These are phyloP conservation scores for Ibidorhyncha struthersii DNA, from an alignment of 2,113 vertebrate genomes.

Conservation along the genomic window DNA sequence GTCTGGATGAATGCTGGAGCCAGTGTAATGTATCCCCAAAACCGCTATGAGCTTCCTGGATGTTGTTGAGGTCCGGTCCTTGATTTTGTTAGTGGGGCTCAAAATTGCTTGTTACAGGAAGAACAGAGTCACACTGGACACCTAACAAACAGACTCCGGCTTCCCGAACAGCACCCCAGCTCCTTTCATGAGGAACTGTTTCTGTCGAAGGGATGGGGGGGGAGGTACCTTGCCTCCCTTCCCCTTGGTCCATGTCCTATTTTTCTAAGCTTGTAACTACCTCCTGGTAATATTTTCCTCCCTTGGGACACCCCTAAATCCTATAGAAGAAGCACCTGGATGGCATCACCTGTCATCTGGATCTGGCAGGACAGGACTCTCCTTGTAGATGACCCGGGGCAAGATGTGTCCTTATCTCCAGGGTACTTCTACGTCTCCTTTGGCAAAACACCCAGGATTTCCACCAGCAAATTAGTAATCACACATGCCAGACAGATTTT, in stretches of 20 bases:
- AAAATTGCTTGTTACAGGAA: not conserved
- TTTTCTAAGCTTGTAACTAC: not conserved
- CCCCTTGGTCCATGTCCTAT: not conserved
- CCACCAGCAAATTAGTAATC: not conserved
- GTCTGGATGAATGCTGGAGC: accelerated
- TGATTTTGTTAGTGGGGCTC: not conserved
- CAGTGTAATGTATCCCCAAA: not conserved
- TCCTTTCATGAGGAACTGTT: not conserved
- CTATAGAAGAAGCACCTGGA: not conserved
- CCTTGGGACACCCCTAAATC: not conserved
- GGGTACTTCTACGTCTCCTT: not conserved
- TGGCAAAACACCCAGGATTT: not conserved
- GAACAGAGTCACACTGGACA: not conserved
- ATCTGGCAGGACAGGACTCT: not conserved
- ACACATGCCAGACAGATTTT: not conserved
- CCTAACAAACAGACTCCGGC: not conserved
- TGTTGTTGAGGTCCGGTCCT: not conserved
- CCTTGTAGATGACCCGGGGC: not conserved
- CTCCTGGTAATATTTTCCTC: not conserved
- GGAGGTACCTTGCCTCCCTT: not conserved
- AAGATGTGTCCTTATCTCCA: not conserved
- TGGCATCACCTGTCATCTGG: not conserved
- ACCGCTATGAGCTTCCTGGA: not conserved
- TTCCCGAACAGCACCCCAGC: not conserved
- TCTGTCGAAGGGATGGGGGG: not conserved